Base-by-base conservation (phyloP, 1,140 invertebrate genomes). In the Plectus sambesii region DNA sequence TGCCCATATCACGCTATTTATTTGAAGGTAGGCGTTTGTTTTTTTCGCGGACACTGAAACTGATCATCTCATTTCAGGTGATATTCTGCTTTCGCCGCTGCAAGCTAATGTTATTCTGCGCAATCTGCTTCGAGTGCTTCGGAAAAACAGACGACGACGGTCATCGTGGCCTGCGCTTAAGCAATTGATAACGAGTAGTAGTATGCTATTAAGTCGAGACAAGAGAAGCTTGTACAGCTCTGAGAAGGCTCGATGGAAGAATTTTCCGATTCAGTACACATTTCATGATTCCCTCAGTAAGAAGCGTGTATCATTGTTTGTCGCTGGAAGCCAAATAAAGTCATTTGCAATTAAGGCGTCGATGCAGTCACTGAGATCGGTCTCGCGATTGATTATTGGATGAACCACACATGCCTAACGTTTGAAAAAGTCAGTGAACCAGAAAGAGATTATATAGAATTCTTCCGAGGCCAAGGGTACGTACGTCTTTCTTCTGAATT, bases 381-480 rank as follows among this genome's bases (percentile, higher is more conserved):
- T 3, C 44, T 38, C 36, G 62, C 66, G 1, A 41, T 66, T 9
- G 48, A 57, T 37, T 68, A 51, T 47, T 66, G 63, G 63, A 49
- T 68, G 42, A 56, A 60, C 29, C 54, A 53, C 22, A 68, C 63
- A 1, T 66, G 63, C 41, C 30, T 66, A 24, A 45, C 24, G 5
- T 66, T 66, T 46, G 48, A 66, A 35, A 63, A 66, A 40, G 47
- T 56, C 6, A 33, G 43, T 6, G 62, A 67, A 33, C 35, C 47
- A n/a, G 47, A 53, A 22, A 59, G 38, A 1, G 61, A 66, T 27
- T 61, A 62, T 43, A 59, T 66, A 29, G 62, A 66, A 37, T 66
- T 66, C 51, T 66, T 66, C 55, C 62, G 65, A 36, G 63, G 63
- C 26, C 60, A 67, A 24, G 62, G 63, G 49, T 54, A n/a, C n/a